These are phyloP conservation scores for Dipodomys merriami DNA, from an alignment of 2,113 vertebrate genomes.

Conservation along the genomic window DNA sequence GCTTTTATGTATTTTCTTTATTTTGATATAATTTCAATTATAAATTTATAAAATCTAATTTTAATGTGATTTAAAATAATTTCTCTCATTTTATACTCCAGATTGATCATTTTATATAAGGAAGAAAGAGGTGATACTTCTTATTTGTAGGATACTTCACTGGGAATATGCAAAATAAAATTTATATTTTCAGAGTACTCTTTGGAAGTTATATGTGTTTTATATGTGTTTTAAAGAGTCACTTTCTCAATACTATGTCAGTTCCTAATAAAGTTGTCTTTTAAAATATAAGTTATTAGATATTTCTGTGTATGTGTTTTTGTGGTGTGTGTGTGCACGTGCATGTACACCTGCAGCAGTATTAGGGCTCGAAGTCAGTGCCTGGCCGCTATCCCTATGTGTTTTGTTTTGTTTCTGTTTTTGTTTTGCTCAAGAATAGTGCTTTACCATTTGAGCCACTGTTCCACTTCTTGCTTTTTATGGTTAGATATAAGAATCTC, in stretches of 20 bases:
- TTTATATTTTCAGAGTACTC: neutral
- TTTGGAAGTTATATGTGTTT: neutral
- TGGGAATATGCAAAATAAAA: slow-evolving; percentile 28
- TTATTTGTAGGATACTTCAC: neutral
- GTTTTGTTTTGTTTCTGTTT: no score
- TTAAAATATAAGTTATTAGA: neutral
- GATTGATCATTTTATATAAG: neutral
- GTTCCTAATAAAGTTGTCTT: slow-evolving; percentile 7
- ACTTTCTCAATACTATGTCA: neutral
- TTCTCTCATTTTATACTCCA: neutral
- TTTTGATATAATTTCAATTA: neutral
- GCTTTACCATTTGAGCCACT: no score
- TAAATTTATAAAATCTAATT: neutral
- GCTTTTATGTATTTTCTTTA: neutral
- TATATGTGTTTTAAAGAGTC: neutral
- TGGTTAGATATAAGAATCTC: no score
- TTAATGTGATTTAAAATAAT: neutral
- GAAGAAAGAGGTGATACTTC: neutral
- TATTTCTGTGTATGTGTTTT: neutral
- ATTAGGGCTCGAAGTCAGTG: no score
- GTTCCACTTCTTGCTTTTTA: no score
- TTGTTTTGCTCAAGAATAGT: no score
- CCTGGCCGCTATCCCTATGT: no score
- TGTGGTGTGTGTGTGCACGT: no score
- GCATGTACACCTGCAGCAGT: no score